Base-by-base conservation (phyloP, 35 echinoderm and acorn worm species). In the Lytechinus variegatus region DNA sequence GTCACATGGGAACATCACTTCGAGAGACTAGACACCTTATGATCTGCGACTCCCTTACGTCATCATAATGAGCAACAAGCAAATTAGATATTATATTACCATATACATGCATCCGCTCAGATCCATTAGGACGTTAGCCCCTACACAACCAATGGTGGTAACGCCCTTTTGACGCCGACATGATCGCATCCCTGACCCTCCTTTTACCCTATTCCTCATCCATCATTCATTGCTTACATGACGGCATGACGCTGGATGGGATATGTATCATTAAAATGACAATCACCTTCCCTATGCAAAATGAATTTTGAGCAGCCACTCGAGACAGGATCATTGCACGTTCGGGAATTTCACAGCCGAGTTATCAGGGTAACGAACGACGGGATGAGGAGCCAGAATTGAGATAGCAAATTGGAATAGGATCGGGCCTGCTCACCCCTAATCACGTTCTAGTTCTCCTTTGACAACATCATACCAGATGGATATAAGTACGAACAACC, bases 221-320 rank as follows among this genome's bases (percentile, higher is more conserved):
- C 16, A 79, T 79, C 19, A 79, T 79, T 79, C 66, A 79, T 6
- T 24, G 66, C 66, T 79, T 79, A 79, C 66, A 79, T 79, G 66
- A 79, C 66, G 66, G 66, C 66, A 79, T 79, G 21, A 16, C 66
- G 66, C 66, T 79, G n/a, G 66, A 79, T 79, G 66, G 66, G 66
- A 24, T 79, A 79, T 79, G 66, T 79, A 79, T 79, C 66, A 79
- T 79, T 79, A 79, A 79, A n/a, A 79, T 79, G 66, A 79, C 66
- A 79, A 79, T n/a, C 66, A 79, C 66, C 66, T 79, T 79, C 24
- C 16, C 66, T 79, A 24, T 79, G 66, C 66, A 79, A 79, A 79
- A 79, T 79, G 66, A 79, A 79, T 79, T 79, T 79, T 79, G 66
- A 79, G 66, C 66, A 79, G 66, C 19, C 66, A 79, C 66, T 19